These are phyloP conservation scores for Pecten maximus DNA, from an alignment of 2,888 invertebrate genomes.

Conservation along the genomic window DNA sequence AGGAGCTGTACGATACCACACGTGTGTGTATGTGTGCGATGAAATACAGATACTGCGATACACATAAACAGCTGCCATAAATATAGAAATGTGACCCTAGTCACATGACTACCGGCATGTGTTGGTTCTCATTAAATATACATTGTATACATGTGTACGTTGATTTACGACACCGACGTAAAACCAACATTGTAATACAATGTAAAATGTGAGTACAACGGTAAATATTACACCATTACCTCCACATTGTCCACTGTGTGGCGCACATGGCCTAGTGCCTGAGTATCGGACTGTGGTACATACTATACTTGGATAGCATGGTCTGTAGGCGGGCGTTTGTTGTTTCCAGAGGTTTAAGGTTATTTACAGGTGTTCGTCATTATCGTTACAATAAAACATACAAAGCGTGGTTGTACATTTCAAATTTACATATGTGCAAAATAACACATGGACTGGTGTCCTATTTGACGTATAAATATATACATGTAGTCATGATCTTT, in stretches of 20 bases:
- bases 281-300: too few relatives aligned
- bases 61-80: slow-evolving; percentile 24
- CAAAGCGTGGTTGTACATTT: too few relatives aligned
- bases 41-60: not conserved
- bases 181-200: not conserved
- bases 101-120: slow-evolving; percentile 30
- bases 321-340: too few relatives aligned
- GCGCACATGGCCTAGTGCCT: not conserved
- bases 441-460: too few relatives aligned
- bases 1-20: not conserved
- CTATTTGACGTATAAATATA: too few relatives aligned
- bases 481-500: too few relatives aligned
- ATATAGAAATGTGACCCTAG: not conserved
- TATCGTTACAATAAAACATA: too few relatives aligned
- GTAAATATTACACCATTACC: not conserved
- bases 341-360: too few relatives aligned
- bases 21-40: slow-evolving; percentile 37
- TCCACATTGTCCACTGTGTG: not conserved
- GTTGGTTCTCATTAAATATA: not conserved
- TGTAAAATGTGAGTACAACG: not conserved
- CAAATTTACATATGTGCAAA: too few relatives aligned
- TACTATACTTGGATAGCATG: too few relatives aligned
- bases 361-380: too few relatives aligned
- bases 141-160: not conserved
- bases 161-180: not conserved